Conservation (phyloP, 2,888 invertebrate species). For the Drosophila putrida region DNA sequence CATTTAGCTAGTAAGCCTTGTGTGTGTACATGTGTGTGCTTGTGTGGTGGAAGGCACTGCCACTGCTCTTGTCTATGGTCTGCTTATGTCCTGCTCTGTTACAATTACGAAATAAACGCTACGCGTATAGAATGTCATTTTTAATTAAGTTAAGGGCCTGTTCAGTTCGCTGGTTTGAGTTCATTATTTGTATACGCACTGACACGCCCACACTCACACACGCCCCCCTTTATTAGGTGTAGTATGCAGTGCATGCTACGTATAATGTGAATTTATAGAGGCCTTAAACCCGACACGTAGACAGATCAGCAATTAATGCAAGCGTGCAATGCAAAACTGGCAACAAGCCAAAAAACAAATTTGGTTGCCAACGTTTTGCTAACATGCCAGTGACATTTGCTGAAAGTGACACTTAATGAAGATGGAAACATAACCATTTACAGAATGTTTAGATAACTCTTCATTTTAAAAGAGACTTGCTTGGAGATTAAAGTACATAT, state of each 20-base stretch:
- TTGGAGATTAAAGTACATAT: too few relatives aligned
- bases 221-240: slow-evolving; percentile 52
- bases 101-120: slow-evolving; percentile 52
- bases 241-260: slow-evolving; percentile 37
- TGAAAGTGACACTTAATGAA: slow-evolving; percentile 11
- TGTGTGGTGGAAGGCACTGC: slow-evolving; percentile 12
- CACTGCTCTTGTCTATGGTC: slow-evolving; percentile 32
- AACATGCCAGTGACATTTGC: slow-evolving; percentile 16
- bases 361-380: neutral
- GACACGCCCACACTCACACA: slow-evolving; percentile 21
- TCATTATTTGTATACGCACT: slow-evolving; percentile 58
- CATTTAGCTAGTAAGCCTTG: neutral
- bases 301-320: slow-evolving; percentile 57
- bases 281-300: slow-evolving; percentile 34
- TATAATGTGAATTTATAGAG: slow-evolving; percentile 53
- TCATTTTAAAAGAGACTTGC: too few relatives aligned
- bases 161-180: slow-evolving; percentile 68
- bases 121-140: slow-evolving; percentile 71
- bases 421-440: neutral
- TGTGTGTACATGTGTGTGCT: slow-evolving; percentile 7
- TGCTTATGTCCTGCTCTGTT: slow-evolving; percentile 30
- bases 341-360: slow-evolving; percentile 26
- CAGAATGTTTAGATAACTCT: neutral
- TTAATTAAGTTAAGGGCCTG: slow-evolving; percentile 79
- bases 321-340: slow-evolving; percentile 24